Percentiles rank a stretch among this genome's conserved stretches.
These are phyloP conservation scores for Gulo gulo DNA, from an alignment of 2,113 vertebrate genomes.

Conservation along the genomic window DNA sequence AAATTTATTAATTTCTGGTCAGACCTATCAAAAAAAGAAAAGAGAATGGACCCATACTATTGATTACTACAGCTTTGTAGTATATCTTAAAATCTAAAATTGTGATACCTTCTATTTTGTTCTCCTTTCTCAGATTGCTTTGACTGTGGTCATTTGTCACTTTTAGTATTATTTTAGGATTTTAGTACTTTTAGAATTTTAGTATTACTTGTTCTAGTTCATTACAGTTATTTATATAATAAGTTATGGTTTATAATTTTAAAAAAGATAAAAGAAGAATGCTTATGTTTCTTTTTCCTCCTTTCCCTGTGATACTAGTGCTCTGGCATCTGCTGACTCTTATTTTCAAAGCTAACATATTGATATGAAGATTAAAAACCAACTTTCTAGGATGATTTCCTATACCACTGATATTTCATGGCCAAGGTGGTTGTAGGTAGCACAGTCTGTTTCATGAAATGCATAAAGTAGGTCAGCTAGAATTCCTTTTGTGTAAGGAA, in stretches of 20 bases:
- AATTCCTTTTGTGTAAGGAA: neutral
- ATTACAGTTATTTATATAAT: neutral
- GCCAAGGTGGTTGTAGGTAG: neutral
- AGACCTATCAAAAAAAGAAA: neutral
- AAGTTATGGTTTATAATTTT: neutral
- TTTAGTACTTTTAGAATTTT: neutral
- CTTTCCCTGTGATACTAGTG: neutral
- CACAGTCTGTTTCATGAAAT: neutral
- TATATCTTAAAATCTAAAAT: neutral
- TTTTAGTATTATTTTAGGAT: neutral
- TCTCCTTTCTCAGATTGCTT: neutral
- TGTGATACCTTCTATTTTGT: neutral
- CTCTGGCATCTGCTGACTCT: neutral
- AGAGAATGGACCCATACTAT: neutral
- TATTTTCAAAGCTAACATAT: neutral
- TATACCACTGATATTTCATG: neutral
- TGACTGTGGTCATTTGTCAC: neutral
- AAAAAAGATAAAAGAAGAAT: neutral
- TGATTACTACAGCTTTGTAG: neutral
- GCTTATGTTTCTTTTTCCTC: neutral
- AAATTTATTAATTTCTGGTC: neutral
- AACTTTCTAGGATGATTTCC: neutral
- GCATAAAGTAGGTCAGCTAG: neutral
- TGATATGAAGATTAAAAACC: neutral
- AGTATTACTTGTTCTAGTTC: neutral